A percentile compares a stretch with the other conserved stretches of the same genome.
These are phyloP conservation scores for Mesembrinibis cayennensis DNA, from an alignment of 2,113 vertebrate genomes.

Conservation along the genomic window DNA sequence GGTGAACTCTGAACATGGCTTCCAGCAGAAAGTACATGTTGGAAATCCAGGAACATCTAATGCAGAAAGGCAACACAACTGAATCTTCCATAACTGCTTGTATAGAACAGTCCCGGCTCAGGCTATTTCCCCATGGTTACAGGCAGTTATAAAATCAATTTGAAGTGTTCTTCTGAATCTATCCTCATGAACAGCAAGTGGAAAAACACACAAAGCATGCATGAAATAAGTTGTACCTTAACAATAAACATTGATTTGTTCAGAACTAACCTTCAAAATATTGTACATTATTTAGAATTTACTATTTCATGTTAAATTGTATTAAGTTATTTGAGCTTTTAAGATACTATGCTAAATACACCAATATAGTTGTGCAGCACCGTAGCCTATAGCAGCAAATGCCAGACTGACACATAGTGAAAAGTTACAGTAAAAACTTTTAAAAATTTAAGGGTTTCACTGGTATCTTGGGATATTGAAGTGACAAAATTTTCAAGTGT, in stretches of 20 bases:
- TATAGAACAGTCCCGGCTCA: neutral
- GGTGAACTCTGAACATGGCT: neutral
- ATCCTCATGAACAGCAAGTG: neutral
- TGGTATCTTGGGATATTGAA: neutral
- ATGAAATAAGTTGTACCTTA: neutral
- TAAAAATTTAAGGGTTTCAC: neutral
- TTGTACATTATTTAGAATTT: neutral
- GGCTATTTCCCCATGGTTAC: neutral
- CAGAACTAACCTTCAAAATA: neutral
- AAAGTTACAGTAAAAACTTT: neutral
- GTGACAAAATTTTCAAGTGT: neutral
- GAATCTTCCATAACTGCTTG: neutral
- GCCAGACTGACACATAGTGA: neutral
- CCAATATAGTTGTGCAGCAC: neutral
- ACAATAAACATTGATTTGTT: neutral
- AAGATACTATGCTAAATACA: neutral
- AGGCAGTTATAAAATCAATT: neutral
- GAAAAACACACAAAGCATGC: neutral
- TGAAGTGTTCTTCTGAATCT: neutral
- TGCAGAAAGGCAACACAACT: neutral
- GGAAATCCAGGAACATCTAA: neutral
- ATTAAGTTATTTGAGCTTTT: neutral
- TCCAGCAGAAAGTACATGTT: neutral
- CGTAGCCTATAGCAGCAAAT: neutral
- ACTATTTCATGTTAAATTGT: neutral